Conservation (phyloP, 1,140 invertebrate genomes). For the Drosophila nigromelanica region DNA sequence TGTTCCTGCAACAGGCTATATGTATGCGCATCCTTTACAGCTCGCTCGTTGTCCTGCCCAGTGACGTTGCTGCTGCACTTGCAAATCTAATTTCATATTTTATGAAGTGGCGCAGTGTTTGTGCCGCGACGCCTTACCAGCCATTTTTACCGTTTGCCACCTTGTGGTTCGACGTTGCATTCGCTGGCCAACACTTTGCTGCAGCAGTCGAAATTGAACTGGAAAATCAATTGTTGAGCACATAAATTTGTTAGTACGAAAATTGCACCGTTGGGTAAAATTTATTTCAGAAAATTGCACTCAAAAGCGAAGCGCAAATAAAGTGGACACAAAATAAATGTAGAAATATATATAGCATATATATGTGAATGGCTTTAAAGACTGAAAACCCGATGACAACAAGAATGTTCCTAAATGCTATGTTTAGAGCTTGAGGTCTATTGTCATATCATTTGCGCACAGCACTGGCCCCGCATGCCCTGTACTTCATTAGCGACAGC, state of each 20-base stretch:
- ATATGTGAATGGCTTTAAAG: constrained; percentile 12
- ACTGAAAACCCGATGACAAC: constrained; percentile 4
- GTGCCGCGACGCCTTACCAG: constrained; percentile 24
- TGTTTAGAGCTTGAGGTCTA: constrained; percentile 14
- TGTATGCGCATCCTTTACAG: constrained; percentile 48
- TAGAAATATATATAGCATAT: too few relatives aligned
- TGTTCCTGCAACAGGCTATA: constrained; percentile 51
- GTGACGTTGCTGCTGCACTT: constrained; percentile 47
- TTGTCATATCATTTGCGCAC: constrained; percentile 45
- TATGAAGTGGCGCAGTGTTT: constrained; percentile 68
- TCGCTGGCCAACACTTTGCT: constrained; percentile 10
- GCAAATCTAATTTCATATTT: constrained; percentile 81
- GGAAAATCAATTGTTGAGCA: constrained; percentile 79
- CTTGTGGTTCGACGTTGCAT: constrained; percentile 44
- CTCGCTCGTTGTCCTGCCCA: constrained; percentile 23
- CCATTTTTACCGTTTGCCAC: constrained; percentile 52
- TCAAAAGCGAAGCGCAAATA: constrained; percentile 50
- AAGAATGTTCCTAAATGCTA: constrained; percentile 10
- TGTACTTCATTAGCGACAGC: constrained; percentile 44
- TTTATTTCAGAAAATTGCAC: constrained; percentile 75
- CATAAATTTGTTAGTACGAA: constrained; percentile 77
- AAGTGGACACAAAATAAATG: constrained; percentile 41
- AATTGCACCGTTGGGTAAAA: constrained; percentile 79
- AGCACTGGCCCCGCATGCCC: constrained; percentile 11
- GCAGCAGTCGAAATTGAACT: constrained; percentile 57